Evolutionary conservation across 2,113 vertebrate species (phyloP), one percentile per base, ranked within the genome.

Genomic region (Taurulus bubalis): DNA sequence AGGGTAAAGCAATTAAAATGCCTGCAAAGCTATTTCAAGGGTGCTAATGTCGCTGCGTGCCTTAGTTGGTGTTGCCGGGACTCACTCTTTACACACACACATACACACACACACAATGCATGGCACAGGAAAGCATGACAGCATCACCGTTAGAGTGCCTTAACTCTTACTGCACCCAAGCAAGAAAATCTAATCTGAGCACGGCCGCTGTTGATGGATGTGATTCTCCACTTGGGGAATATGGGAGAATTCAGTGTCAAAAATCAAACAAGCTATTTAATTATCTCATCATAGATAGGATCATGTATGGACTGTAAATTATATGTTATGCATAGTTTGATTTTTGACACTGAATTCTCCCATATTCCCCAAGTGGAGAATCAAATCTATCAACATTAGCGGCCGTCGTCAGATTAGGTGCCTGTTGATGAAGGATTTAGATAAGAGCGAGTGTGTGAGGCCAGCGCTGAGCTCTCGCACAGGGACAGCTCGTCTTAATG

Each of bases 1-100:
- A 94, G 93, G 73, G 85, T 74, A 78, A 86, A 84, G 87, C 93
- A 93, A 95, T 95, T 94, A 94, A 94, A 93, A 94, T 95, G 85
- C 93, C 91, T 90, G 73, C 66, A 72, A 73, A 82, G 89, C 91
- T 94, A 95, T 94, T 95, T 93, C 79, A 91, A 87, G 88, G 84
- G 77, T 88, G 90, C 83, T 90, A 90, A 85, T 83, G 90, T 90
- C 70, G 4, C 80, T 62, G 76, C 79, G 68, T 79, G 79, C 90
- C 84, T 81, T 87, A 87, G 89, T 88, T 80, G 88, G 85, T 75
- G 73, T 73, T 82, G 67, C 84, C 74, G 58, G 69, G 75, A 87
- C 65, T 80, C 71, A 74, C 86, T 84, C 77, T 77, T 88, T 72
- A 84, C 58, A 64, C 62, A 38, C 20, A 55, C 10, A 56, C 53